phyloP scores from a whole-genome alignment of 2,797 vertebrate species.

The Columba guinea region DNA sequence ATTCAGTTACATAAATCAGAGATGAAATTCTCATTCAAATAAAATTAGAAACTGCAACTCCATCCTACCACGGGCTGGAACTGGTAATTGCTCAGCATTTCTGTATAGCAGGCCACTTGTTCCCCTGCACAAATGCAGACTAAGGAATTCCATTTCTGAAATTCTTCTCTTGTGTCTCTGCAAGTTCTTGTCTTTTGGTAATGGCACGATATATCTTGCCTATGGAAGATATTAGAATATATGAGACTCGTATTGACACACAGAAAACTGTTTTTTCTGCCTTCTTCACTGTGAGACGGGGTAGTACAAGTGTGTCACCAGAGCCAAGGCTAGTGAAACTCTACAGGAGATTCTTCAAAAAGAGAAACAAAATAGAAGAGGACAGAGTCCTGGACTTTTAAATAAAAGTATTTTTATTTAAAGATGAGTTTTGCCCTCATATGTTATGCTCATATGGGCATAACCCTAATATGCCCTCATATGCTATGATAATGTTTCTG shows the following conservation, averaged over 20 bases:
- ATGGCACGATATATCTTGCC: not conserved
- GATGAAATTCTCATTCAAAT: not conserved
- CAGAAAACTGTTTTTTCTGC: not conserved
- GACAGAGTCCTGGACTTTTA: not conserved
- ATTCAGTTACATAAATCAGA: not conserved
- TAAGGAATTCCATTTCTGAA: not conserved
- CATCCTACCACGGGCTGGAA: not conserved
- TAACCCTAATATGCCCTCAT: not conserved
- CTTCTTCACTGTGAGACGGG: not conserved
- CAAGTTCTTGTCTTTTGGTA: not conserved
- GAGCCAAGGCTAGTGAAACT: not conserved
- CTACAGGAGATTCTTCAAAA: not conserved
- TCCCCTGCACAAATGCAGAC: not conserved
- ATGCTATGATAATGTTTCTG: not conserved
- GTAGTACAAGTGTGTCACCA: not conserved
- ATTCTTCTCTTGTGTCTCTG: not conserved
- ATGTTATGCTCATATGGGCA: not conserved
- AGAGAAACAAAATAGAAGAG: not conserved
- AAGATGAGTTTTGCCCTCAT: not conserved
- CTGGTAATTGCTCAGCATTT: not conserved
- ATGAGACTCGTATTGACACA: not conserved
- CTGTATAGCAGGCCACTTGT: not conserved
- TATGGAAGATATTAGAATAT: not conserved
- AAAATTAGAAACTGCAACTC: not conserved
- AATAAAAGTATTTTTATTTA: not conserved